These are phyloP conservation scores for Bos indicus DNA, from an alignment of 2,113 vertebrate genomes.

Conservation along the genomic window DNA sequence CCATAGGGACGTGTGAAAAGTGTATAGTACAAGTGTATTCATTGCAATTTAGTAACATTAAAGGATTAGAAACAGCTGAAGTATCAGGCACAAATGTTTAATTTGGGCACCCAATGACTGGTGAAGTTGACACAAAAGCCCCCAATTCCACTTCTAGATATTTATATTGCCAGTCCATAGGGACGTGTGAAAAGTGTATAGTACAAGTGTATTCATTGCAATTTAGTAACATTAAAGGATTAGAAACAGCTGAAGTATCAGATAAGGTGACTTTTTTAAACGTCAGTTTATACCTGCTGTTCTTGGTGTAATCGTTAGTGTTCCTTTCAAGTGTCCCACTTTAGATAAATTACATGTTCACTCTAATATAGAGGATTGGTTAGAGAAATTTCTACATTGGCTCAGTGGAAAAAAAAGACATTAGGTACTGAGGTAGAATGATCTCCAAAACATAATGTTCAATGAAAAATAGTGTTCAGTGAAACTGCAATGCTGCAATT, in stretches of 20 bases:
- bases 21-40: background rate
- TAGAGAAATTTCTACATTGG: background rate
- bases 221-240: background rate
- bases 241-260: background rate
- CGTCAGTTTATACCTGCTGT: background rate
- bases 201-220: background rate
- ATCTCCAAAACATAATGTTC: background rate
- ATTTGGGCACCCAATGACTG: background rate
- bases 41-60: background rate
- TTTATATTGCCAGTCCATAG: background rate
- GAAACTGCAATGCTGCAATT: background rate
- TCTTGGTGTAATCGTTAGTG: background rate
- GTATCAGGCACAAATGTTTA: background rate
- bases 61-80: background rate
- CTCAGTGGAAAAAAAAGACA: background rate
- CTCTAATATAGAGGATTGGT: background rate
- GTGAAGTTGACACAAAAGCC: background rate
- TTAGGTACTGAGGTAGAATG: background rate
- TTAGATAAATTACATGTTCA: background rate
- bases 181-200: background rate
- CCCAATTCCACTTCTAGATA: background rate
- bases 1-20: background rate
- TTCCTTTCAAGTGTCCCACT: background rate
- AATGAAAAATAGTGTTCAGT: background rate
- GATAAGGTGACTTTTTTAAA: background rate